Base-by-base conservation (phyloP, 1,140 invertebrate species). In the Drosophila miranda region DNA sequence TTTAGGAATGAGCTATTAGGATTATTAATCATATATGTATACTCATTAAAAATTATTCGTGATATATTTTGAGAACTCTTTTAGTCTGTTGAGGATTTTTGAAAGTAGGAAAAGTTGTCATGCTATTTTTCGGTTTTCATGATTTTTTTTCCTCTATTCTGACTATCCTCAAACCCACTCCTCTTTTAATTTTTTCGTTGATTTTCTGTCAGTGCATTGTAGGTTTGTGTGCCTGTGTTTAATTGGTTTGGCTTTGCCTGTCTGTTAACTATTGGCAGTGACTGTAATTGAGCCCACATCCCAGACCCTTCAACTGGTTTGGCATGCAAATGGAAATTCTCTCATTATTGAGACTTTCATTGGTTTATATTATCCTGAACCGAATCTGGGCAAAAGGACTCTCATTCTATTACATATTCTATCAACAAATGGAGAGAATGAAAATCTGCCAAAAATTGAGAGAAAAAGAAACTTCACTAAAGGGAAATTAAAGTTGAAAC, bases 261-360 rank as follows among this genome's bases (percentile, higher is more conserved):
- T 14, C 57, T 61, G 50, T 44, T 55, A 52, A 74, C 52, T 63
- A 57, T 56, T 73, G 42, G 34, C 68, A 45, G 26, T 41, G 8
- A 60, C 48, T 46, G 48, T 50, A 55, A 11, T 14, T 5, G 16
- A 19, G 26, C 63, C 48, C 49, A 48, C 21, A 51, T n/a, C 23
- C 42, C 21, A 28, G 43, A 28, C 19, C 26, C 9, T 2, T 28
- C 23, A 23, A 13, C 41, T 55, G 23, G 41, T 52, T 71, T 28
- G 48, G 2, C 68, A 71, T 71, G 69, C 69, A 73, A 73, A 63
- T 72, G 51, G 54, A 73, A 72, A 46, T 44, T 73, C 68, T 62
- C 42, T 38, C 41, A 56, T 70, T 58, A 67, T 48, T 46, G 26
- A 43, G 45, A 23, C 23, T 54, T 50, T 42, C 30, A 44, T 55